Conservation (phyloP, 2,888 invertebrate genomes). For the Yponomeuta malinellus region DNA sequence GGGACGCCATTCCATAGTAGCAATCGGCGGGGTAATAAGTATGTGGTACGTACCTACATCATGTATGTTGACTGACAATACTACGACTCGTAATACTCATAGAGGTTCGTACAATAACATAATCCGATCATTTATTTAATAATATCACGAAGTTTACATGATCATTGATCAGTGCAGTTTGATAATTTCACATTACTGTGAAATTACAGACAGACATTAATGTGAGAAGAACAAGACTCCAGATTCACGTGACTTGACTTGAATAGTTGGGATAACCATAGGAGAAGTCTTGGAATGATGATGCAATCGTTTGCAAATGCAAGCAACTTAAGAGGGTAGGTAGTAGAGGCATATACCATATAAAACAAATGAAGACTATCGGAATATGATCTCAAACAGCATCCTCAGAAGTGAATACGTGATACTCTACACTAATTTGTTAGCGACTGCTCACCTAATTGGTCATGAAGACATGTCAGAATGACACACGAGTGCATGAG, state of each 20-base stretch:
- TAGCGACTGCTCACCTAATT: constrained; percentile 40
- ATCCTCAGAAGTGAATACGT: background rate
- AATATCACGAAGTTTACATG: too few species aligned
- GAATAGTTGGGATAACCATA: too few species aligned
- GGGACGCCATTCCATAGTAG: constrained; percentile 22
- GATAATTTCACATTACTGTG: background rate
- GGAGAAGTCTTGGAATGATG: background rate
- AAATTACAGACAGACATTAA: too few species aligned
- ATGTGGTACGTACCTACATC: background rate
- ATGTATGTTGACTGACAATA: background rate
- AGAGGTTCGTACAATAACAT: background rate
- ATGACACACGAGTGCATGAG: constrained; percentile 46
- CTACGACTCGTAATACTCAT: background rate
- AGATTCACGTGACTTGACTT: too few species aligned
- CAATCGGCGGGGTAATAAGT: constrained; percentile 18
- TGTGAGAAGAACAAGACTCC: background rate
- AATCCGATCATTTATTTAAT: background rate
- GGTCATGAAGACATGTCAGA: constrained; percentile 41
- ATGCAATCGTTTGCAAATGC: background rate
- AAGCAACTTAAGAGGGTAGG: background rate
- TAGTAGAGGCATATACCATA: background rate
- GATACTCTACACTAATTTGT: constrained; percentile 21
- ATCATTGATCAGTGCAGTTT: background rate
- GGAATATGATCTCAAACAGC: background rate
- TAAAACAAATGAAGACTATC: background rate